Evolutionary conservation across 2,888 invertebrate species (phyloP), one percentile per base, ranked within the genome.

Genomic region (Argyra leucocephala): DNA sequence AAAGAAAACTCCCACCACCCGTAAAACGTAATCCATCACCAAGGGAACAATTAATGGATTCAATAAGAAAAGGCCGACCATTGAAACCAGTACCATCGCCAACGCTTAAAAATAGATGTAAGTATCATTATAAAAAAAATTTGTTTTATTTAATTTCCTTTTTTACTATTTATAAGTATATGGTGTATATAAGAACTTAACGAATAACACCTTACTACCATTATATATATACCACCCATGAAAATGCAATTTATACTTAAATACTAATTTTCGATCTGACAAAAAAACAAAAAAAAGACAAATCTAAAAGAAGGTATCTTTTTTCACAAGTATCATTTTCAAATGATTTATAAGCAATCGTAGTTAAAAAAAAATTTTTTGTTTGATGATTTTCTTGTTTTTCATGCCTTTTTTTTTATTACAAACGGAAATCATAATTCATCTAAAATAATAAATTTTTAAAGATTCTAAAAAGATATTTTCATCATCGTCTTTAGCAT

Each of bases 31-130:
- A 86, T 70, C 83, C 86, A 64, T 91, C 91, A 18, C 89, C 93
- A 0, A 84, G 93, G 69, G 94, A 95, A 78, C 86, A 88, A 72
- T 84, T 95, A 36, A 88, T 94, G 81, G 90, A 91, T 70, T 92
- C 92, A 67, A 94, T 95, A 72, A 88, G 90, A 74, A 83, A 87
- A 70, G 89, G 90, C 63, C 83, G 87, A 69, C 85, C 84, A 70
- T 82, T 92, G 63, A 84, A 87, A 75, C 88, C 89, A 57, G 76
- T 78, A 68, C 75, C 75, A 36, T 75, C 75, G 60, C 78, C 78
- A 61, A 82, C 83, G 6, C 81, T 83, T 15, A 81, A 82, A 71
- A 77, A 80, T 74, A 78, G 82, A 79, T 79, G 85, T 85, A 73
- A 84, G 84, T 84, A 69, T 61, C 59, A 31, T 24, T 4, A 31